These are phyloP conservation scores for Caenorhabditis sulstoni DNA, from an alignment of 2,888 invertebrate genomes.

Conservation along the genomic window DNA sequence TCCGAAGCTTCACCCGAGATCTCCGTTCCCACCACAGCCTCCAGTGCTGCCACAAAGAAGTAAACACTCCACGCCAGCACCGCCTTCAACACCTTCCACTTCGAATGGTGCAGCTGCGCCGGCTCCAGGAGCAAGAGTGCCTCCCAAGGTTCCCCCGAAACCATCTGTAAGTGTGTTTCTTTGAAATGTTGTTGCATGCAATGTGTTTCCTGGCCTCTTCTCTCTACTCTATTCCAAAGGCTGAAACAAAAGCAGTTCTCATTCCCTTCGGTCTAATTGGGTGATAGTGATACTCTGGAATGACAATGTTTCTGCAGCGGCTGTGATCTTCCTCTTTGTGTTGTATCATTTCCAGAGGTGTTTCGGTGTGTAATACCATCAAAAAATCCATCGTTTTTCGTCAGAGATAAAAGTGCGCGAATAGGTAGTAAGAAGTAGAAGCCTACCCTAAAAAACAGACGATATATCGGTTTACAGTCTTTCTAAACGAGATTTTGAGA, in stretches of 20 bases:
- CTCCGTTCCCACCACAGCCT: slow-evolving; percentile 43
- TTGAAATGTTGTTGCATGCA: slow-evolving; percentile 10
- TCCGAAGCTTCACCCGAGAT: slow-evolving; percentile 52
- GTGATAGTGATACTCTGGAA: slow-evolving; percentile 50
- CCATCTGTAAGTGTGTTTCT: slow-evolving; percentile 75
- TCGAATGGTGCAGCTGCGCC: slow-evolving; percentile 40
- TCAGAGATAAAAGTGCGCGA: slow-evolving; percentile 51
- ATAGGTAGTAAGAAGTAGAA: slow-evolving; percentile 30
- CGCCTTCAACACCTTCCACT: slow-evolving; percentile 6
- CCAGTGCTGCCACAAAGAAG: slow-evolving; percentile 41
- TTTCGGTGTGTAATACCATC: slow-evolving; percentile 45
- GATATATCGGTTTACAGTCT: slow-evolving; percentile 55
- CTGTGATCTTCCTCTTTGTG: slow-evolving; percentile 26
- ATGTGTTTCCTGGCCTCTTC: slow-evolving; percentile 14
- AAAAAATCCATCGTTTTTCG: slow-evolving; percentile 45
- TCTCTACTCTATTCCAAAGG: slow-evolving; percentile 7
- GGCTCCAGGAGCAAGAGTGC: slow-evolving; percentile 63
- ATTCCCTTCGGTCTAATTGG: slow-evolving; percentile 30
- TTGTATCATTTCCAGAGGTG: slow-evolving; percentile 36
- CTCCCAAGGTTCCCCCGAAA: slow-evolving; percentile 78
- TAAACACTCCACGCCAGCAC: slow-evolving; percentile 11
- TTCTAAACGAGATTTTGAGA: slow-evolving; percentile 47
- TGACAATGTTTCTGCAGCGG: slow-evolving; percentile 25
- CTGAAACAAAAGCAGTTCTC: slow-evolving; percentile 45
- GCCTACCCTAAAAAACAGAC: slow-evolving; percentile 37